Base-by-base conservation (phyloP, 92 coral and sea anemone genomes). In the Plumapathes pennacea region DNA sequence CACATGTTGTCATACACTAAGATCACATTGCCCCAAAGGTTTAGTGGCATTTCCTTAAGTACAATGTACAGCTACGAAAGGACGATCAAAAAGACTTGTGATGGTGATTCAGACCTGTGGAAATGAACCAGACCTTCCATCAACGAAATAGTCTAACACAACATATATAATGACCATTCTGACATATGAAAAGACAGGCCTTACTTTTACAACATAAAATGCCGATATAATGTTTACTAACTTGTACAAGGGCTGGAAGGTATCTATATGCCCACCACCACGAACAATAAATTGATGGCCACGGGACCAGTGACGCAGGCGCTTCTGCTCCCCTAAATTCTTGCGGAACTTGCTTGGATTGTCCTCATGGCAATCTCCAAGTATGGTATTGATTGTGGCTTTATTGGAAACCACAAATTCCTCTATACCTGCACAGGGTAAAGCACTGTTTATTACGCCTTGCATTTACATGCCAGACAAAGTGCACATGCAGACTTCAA, bases 1-100 rank as follows among this genome's bases (percentile, higher is more conserved):
- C 82, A 75, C 82, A 75, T 75, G 46, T 75, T 75, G 40, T 75
- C 82, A 75, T 65, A 75, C 21, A 75, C 25, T 22, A 75, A 14
- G 32, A 65, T 54, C 3, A 55, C 25, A 7, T 55, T 65, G 15
- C 25, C 20, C 68, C 68, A 75, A 25, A 64, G 11, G 32, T 12
- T 0, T 0, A 60, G 60, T 29, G 24, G 43, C 3, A 65, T 23
- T 3, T 15, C 2, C 38, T 56, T 44, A 4, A 75, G 13, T 14
- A 55, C 45, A 2, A 26, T 22, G 25, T 43, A 75, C 3, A 65
- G 75, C 82, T 75, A 75, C 2, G 67, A 42, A 1, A 75, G 52
- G 11, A 75, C 40, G 13, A 65, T 65, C 11, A 75, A 2, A 17
- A 75, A 65, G 2, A 75, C 68, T 32, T 75, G 67, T 4, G 82